Evolutionary conservation across 37 sponge, comb jelly and placozoan species (phyloP), one percentile per base, ranked within the genome.

Genomic region (Theonella swinhoei): DNA sequence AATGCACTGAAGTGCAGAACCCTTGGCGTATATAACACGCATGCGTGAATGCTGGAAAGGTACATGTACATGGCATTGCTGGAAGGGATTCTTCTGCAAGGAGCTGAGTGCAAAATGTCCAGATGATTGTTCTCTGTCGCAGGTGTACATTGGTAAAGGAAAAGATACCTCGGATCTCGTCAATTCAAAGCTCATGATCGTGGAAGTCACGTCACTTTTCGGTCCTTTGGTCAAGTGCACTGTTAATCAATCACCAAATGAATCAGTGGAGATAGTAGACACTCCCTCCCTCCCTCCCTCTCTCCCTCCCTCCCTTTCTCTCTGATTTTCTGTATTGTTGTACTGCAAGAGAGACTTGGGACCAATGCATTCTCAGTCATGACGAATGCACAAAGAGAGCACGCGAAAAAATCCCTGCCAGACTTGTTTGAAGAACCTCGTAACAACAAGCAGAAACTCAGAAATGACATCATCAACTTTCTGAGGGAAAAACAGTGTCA

Each of bases 281-380:
- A n/a, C n/a, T n/a, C n/a, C n/a, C n/a, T n/a, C n/a, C n/a, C n/a
- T n/a, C n/a, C n/a, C n/a, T n/a, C n/a, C n/a, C n/a, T n/a, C n/a
- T n/a, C n/a, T n/a, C n/a, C n/a, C n/a, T n/a, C n/a, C n/a, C n/a
- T n/a, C n/a, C n/a, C 22, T 7, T 23, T 24, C 28, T 66, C 26
- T 25, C 28, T 24, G 7, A 66, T 29, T 26, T 66, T 24, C n/a
- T 66, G 17, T 66, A 29, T 66, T 11, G 22, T 25, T 9, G 7
- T 66, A 29, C 17, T 24, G 28, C 67, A 66, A 29, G 67, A 26
- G 67, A 9, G 25, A n/a, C 8, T 24, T n/a, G 67, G 8, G 8
- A 29, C n/a, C 25, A 66, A 66, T 66, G 67, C 67, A n/a, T 66
- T 66, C n/a, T 66, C 67, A 24, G 67, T 66, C 26, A n/a, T 66